Evolutionary conservation across 1,140 invertebrate species (phyloP), one percentile per base, ranked within the genome.

Genomic region (Drosophila varians): DNA sequence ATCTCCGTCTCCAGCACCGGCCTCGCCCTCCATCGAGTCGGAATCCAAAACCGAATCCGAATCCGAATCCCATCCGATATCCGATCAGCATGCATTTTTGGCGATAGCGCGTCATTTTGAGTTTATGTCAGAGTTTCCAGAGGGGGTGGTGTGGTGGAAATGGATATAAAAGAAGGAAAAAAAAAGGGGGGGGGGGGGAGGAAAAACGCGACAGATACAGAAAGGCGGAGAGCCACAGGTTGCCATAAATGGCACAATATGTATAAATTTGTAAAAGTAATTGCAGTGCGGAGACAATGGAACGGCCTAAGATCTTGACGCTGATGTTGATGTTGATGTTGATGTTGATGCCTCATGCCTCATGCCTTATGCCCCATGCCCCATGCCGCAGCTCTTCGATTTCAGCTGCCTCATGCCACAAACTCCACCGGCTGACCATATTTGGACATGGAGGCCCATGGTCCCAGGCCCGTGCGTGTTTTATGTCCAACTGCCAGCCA

Each of bases 181-280:
- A 6, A 38, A 14, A 12, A 12, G 14, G 38, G n/a, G n/a, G n/a
- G n/a, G n/a, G n/a, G n/a, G n/a, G n/a, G n/a, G n/a, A n/a, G n/a
- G n/a, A n/a, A 18, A 18, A 16, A 16, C n/a, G 58, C 57, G 46
- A 66, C 46, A 65, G 62, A 66, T 40, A 66, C 62, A 38, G 12
- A 38, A 18, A 60, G 47, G 18, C 12, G 58, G 54, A 48, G 58
- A 51, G 82, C 68, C 82, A 87, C 83, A 76, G 77, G 73, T 73
- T 82, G 51, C 82, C 82, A 89, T 88, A 87, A 83, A 88, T 75
- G 84, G 82, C 77, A 87, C 82, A 88, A 83, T 83, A 88, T 82
- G 88, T 90, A 90, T 90, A 90, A 90, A 90, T 90, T 90, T 90
- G 88, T 90, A 90, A 90, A 90, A 88, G 83, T 90, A 90, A 90